Percentiles rank a stretch among this genome's conserved stretches.
Evolutionary conservation across 2,797 vertebrate genomes (phyloP).

Genomic region (Aplochiton taeniatus): DNA sequence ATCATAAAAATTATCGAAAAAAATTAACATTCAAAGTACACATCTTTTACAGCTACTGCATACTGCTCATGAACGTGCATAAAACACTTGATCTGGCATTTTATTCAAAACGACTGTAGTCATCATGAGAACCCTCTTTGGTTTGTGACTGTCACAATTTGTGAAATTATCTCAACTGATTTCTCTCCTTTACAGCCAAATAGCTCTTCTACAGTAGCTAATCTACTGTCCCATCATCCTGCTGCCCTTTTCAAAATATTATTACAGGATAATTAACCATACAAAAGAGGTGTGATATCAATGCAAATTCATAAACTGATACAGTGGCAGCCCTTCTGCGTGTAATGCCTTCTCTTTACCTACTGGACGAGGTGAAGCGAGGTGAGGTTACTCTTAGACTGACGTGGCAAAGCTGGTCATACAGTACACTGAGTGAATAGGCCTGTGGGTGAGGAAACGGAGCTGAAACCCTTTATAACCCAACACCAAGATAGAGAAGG

Average conservation of each 20-base stretch:
- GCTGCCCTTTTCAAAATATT: conserved; percentile 51
- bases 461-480: conserved; percentile 28
- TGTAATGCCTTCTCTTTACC: conserved; percentile 48
- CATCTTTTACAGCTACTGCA: conserved; percentile 20
- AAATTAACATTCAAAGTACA: conserved; percentile 43
- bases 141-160: conserved; percentile 47
- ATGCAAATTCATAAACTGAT: conserved; percentile 53
- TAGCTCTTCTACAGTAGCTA: conserved; percentile 20
- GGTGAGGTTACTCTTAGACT: conserved; percentile 52
- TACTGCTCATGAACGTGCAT: conserved; percentile 48
- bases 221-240: conserved; percentile 55
- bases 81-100: conserved; percentile 34
- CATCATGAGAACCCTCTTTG: conserved; percentile 63
- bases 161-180: no score
- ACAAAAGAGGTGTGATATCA: conserved; percentile 59
- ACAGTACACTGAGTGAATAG: conserved; percentile 57
- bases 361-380: conserved; percentile 38
- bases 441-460: no score
- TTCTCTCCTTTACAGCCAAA: neutral
- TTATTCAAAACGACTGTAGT: conserved; percentile 38
- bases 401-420: conserved; percentile 60
- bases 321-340: conserved; percentile 58
- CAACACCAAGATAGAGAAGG: conserved; percentile 56
- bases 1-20: conserved; percentile 30
- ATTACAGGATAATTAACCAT: conserved; percentile 67